Percentiles rank a stretch among this genome's conserved stretches.
Conservation (phyloP, 2,888 invertebrate genomes). For the Tipula helvola region DNA sequence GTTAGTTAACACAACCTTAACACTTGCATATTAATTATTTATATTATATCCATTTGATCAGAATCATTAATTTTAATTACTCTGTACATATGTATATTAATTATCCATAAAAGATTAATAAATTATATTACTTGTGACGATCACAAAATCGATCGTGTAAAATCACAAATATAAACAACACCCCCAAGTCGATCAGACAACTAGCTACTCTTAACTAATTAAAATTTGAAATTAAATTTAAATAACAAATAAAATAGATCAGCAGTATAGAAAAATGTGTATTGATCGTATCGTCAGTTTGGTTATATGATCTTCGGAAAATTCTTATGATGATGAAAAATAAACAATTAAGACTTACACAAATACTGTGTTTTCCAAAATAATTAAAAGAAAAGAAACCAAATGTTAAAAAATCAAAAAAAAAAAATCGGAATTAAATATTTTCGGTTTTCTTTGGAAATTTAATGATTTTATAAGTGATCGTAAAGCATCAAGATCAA, state of each 20-base stretch:
- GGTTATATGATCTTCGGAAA: slow-evolving; percentile 4
- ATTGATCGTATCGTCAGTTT: neutral
- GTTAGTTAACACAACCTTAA: neutral
- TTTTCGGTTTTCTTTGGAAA: neutral
- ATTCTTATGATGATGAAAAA: neutral
- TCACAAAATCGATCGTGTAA: neutral
- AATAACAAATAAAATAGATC: neutral
- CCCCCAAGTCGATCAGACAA: neutral
- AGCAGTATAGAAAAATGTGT: neutral
- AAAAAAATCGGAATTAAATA: neutral
- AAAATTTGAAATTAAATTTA: neutral
- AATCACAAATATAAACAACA: neutral
- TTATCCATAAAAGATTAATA: neutral
- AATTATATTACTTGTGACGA: neutral
- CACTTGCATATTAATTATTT: neutral
- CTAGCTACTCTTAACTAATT: neutral
- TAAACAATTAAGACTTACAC: neutral
- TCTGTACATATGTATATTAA: neutral
- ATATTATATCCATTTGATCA: neutral
- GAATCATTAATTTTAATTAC: neutral
- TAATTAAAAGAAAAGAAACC: neutral
- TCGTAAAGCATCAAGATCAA: neutral
- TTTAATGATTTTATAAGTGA: neutral
- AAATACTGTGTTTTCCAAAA: neutral
- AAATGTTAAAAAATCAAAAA: no score